These are phyloP conservation scores for Hirtodrosophila trivittata DNA, from an alignment of 2,888 invertebrate genomes.

Conservation along the genomic window DNA sequence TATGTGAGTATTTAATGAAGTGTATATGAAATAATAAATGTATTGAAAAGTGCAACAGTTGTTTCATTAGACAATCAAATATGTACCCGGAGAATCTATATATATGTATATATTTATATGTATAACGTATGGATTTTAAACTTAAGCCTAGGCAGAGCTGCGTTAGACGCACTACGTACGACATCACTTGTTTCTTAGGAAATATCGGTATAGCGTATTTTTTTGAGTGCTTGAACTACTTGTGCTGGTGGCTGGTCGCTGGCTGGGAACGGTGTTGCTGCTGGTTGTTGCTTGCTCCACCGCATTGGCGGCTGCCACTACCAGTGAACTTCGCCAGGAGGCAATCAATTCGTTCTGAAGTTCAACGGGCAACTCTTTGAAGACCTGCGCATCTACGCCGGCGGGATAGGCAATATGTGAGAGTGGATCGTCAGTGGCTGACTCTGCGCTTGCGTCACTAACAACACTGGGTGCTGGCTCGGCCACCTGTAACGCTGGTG, in stretches of 20 bases:
- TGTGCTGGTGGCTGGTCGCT: slow-evolving; percentile 33
- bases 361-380: slow-evolving; percentile 88
- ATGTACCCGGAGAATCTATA: slow-evolving; percentile 22
- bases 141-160: slow-evolving; percentile 23
- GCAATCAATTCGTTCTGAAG: slow-evolving; percentile 89
- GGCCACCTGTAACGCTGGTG: slow-evolving; percentile 40
- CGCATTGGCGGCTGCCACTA: slow-evolving; percentile 73
- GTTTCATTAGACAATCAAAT: slow-evolving; percentile 45
- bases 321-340: slow-evolving; percentile 85
- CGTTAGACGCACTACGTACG: slow-evolving; percentile 50
- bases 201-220: slow-evolving; percentile 88
- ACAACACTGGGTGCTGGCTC: slow-evolving; percentile 34
- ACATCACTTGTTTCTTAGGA: slow-evolving; percentile 87
- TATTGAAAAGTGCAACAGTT: slow-evolving; percentile 41
- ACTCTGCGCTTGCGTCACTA: slow-evolving; percentile 23
- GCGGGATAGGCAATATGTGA: slow-evolving; percentile 86
- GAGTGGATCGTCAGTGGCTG: slow-evolving; percentile 53
- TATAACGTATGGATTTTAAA: slow-evolving; percentile 15
- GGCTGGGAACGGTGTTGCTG: slow-evolving; percentile 20
- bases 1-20: slow-evolving; percentile 57
- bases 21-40: slow-evolving; percentile 50
- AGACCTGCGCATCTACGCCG: slow-evolving; percentile 88
- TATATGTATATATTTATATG: slow-evolving; percentile 5
- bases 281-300: slow-evolving; percentile 59
- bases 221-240: slow-evolving; percentile 83